Percentiles rank a stretch among this genome's conserved stretches.
Evolutionary conservation across 2,113 vertebrate genomes (phyloP).

Genomic region (Rhynchomys soricoides): DNA sequence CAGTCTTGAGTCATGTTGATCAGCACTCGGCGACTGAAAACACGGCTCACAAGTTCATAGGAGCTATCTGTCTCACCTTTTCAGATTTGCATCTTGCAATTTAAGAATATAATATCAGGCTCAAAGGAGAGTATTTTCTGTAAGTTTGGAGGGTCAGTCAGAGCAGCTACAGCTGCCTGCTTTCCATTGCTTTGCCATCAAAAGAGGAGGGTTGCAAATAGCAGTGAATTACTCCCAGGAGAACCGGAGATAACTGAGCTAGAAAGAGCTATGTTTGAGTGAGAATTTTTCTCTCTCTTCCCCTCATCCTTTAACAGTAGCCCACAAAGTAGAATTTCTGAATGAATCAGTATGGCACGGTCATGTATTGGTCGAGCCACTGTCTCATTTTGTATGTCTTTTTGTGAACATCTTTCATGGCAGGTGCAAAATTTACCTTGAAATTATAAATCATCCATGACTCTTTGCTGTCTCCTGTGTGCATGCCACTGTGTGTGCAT

Average conservation of each 20-base stretch:
- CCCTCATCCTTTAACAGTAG: background rate
- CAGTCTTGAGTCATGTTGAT: background rate
- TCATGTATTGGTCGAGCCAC: background rate
- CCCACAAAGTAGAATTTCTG: background rate
- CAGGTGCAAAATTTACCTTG: constrained; percentile 27
- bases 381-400: constrained; percentile 36
- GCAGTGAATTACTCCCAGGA: background rate
- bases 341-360: background rate
- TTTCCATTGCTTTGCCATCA: background rate
- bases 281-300: background rate
- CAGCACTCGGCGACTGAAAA: background rate
- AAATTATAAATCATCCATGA: constrained; percentile 14
- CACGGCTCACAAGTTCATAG: background rate
- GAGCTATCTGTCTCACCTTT: background rate
- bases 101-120: constrained; percentile 19
- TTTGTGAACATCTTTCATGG: background rate
- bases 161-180: background rate
- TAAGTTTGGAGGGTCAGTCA: background rate
- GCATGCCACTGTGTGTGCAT: background rate
- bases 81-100: background rate
- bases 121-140: constrained; percentile 11
- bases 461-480: background rate
- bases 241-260: background rate
- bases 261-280: background rate
- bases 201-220: background rate